A percentile compares a stretch with the other conserved stretches of the same genome.
Evolutionary conservation across 1,140 invertebrate genomes (phyloP).

Genomic region (Sogatella furcifera): DNA sequence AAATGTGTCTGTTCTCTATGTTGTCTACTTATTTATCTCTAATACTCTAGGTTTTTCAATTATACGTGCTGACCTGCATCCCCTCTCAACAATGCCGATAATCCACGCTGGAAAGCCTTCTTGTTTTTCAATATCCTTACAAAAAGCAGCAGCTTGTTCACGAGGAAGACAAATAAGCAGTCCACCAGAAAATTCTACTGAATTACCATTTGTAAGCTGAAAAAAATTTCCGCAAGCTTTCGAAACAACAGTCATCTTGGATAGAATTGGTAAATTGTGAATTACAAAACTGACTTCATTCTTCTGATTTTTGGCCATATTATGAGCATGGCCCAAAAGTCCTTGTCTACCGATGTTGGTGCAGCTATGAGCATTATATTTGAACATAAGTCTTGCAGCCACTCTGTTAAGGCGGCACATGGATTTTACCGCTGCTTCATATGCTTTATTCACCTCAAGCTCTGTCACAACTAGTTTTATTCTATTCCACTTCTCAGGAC

Average conservation of each 20-base stretch:
- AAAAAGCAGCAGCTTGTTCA: conserved; percentile 92
- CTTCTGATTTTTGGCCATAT: conserved; percentile 89
- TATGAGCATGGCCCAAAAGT: conserved; percentile 90
- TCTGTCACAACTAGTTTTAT: conserved; percentile 91
- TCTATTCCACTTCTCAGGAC: conserved; percentile 89
- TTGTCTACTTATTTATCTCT: conserved; percentile 38
- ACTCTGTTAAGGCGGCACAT: conserved; percentile 92
- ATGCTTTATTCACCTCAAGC: conserved; percentile 88
- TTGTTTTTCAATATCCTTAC: conserved; percentile 92
- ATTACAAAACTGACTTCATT: conserved; percentile 96
- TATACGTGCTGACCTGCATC: conserved; percentile 87
- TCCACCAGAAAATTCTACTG: conserved; percentile 67
- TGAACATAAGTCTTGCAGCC: conserved; percentile 90
- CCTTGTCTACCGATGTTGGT: conserved; percentile 97
- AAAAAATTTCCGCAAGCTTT: conserved; percentile 92
- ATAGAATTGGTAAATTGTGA: conserved; percentile 92
- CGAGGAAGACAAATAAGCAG: conserved; percentile 86
- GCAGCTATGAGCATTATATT: conserved; percentile 94
- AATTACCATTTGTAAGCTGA: conserved; percentile 83
- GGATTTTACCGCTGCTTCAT: conserved; percentile 90
- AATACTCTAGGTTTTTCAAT: conserved; percentile 96
- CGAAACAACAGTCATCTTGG: conserved; percentile 94
- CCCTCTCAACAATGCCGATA: conserved; percentile 96
- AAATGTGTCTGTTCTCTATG: too few species aligned
- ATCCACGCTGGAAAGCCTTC: conserved; percentile 98